Evolutionary conservation across 2,888 invertebrate genomes (phyloP).

Genomic region (Cosmopolites sordidus): DNA sequence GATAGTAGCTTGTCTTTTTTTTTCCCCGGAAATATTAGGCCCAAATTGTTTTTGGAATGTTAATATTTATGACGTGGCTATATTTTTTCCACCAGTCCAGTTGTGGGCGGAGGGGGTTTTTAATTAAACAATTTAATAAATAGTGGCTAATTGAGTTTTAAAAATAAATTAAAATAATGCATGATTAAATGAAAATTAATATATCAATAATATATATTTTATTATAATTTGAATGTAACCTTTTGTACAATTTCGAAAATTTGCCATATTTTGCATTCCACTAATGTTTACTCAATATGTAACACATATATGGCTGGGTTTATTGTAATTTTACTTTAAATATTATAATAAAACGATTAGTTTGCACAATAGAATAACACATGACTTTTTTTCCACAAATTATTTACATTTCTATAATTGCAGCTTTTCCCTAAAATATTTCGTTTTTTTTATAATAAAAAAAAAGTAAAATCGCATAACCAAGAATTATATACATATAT

Average conservation of each 20-base stretch:
- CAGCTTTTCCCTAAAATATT: neutral
- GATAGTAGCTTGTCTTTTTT: neutral
- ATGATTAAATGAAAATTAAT: conserved; percentile 5
- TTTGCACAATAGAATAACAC: too few species aligned
- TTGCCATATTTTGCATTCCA: conserved; percentile 4
- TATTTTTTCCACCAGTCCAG: too few species aligned
- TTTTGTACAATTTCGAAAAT: conserved; percentile 6
- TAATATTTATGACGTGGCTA: neutral
- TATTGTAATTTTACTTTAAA: too few species aligned
- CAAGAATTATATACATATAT: too few species aligned
- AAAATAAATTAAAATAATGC: neutral
- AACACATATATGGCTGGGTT: too few species aligned
- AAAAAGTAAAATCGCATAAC: too few species aligned
- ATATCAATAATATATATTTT: conserved; percentile 7
- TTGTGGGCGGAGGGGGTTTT: too few species aligned
- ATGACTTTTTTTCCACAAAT: too few species aligned
- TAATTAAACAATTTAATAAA: neutral
- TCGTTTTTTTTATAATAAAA: neutral
- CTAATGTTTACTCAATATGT: conserved; percentile 5
- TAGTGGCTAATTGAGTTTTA: neutral
- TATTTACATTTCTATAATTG: too few species aligned
- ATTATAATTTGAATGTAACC: conserved; percentile 6
- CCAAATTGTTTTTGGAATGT: neutral
- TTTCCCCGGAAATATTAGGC: too few species aligned
- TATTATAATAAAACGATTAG: too few species aligned